Evolutionary conservation across 2,888 invertebrate species (phyloP), one percentile per base, ranked within the genome.

Genomic region (Tetranychus piercei): DNA sequence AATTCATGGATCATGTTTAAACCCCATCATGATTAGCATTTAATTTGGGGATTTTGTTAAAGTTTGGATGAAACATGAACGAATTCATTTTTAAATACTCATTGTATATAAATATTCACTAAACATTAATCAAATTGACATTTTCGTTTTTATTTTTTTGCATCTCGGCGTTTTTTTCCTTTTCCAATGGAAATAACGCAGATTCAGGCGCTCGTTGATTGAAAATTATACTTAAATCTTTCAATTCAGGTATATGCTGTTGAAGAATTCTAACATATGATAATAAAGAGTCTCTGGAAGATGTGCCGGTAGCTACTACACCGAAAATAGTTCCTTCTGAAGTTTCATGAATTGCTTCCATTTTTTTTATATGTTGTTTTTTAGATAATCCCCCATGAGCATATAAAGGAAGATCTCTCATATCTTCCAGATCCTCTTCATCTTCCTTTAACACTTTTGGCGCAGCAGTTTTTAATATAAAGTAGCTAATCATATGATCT

Each of bases 251-350:
- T 72, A 74, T 74, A 43, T 72, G 45, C 4, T 65, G 8, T 44
- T 76, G 71, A 5, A 94, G 82, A 80, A 89, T 86, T 74, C 92
- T 86, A 80, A 94, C 88, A 94, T 91, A 96, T 0, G 93, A 92
- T n/a, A 94, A 83, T 8, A 96, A 83, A 0, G 95, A 94, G 83
- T 94, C 94, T 83, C 91, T 77, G 70, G 78, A 78, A 20, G 91
- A 91, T 11, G 91, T 89, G 73, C 95, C 95, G 76, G 95, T 94
- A 44, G 92, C 92, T 84, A 93, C 93, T 73, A 93, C 85, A 9
- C 89, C 89, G 78, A 92, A 87, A 80, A 95, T 89, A 0, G 89
- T 90, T 6, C 93, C 94, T 83, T 96, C 94, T 75, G 90, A 89
- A 83, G 96, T 94, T 81, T 94, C 92, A 81, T 97, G 95, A 1